Base-by-base conservation (phyloP, 2,888 invertebrate genomes). In the Miltochrista miniata region DNA sequence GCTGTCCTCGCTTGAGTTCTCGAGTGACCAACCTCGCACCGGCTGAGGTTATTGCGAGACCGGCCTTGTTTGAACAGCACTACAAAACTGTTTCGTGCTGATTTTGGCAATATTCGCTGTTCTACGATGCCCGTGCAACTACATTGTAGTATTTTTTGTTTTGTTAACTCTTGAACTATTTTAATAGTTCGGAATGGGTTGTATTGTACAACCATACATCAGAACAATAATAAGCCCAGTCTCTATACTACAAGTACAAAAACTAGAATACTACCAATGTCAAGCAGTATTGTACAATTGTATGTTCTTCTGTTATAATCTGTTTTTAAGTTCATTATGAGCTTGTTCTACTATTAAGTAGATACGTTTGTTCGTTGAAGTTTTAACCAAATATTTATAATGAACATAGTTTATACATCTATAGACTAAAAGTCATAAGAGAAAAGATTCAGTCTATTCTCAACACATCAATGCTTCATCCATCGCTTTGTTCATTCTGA, bases 11-110 rank as follows among this genome's bases (percentile, higher is more conserved):
- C 59, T 68, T 57, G 70, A 83, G 81, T 79, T 81, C 60, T 81
- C 76, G 76, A 87, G 81, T 85, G 85, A 84, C 83, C 81, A 64
- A 70, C 61, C 56, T 61, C 69, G 64, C 64, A 68, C 62, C 66
- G 72, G 69, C 57, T 63, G 58, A 63, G 74, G 73, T 85, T 88
- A 87, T 87, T 88, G 83, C 83, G 70, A 68, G 63, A 71, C 72
- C 68, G 70, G 76, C 74, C 75, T 81, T 87, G 78, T 90, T 89
- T 89, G 83, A 74, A 53, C 72, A 81, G 72, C 87, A 86, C 88
- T 87, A 80, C 80, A 85, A 61, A 76, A 80, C 75, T 77, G 83
- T 81, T 81, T 74, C 72, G 70, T 66, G 69, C 70, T 79, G 76
- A 87, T 85, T 86, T 85, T 68, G 83, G 81, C 78, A 81, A 85